Conservation (phyloP, 2,113 vertebrate species). For the Nestor notabilis region DNA sequence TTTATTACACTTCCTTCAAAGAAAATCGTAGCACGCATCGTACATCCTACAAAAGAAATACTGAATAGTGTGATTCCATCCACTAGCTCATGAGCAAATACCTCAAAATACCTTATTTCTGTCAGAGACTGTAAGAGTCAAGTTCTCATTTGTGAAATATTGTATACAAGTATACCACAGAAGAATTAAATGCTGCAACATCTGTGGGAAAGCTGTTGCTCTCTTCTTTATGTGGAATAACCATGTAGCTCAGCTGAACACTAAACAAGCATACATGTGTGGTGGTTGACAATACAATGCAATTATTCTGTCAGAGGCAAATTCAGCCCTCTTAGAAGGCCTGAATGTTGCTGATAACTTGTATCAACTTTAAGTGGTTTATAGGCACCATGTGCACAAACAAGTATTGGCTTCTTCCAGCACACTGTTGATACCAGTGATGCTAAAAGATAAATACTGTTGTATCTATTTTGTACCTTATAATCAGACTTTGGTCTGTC, state of each 20-base stretch:
- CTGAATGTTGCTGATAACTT: too few species aligned
- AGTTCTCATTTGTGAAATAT: not conserved
- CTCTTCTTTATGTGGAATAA: not conserved
- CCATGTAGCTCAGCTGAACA: not conserved
- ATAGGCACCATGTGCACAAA: not conserved
- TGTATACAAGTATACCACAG: not conserved
- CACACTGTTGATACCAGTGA: not conserved
- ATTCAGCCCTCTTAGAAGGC: not conserved
- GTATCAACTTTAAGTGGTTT: not conserved
- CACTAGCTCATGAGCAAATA: not conserved
- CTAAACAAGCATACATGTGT: fast-evolving
- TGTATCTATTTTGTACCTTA: not conserved
- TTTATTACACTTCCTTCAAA: not conserved
- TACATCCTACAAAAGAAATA: not conserved
- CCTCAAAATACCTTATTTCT: not conserved
- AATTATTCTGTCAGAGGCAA: not conserved
- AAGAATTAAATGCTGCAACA: not conserved
- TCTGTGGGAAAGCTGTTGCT: not conserved
- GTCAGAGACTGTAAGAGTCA: not conserved
- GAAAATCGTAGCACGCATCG: not conserved
- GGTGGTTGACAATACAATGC: fast-evolving
- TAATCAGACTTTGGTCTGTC: not conserved
- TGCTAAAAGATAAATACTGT: not conserved
- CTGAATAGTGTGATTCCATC: not conserved
- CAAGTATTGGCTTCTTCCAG: not conserved